These are phyloP conservation scores for Condylostylus longicornis DNA, from an alignment of 1,140 invertebrate species.

Conservation along the genomic window DNA sequence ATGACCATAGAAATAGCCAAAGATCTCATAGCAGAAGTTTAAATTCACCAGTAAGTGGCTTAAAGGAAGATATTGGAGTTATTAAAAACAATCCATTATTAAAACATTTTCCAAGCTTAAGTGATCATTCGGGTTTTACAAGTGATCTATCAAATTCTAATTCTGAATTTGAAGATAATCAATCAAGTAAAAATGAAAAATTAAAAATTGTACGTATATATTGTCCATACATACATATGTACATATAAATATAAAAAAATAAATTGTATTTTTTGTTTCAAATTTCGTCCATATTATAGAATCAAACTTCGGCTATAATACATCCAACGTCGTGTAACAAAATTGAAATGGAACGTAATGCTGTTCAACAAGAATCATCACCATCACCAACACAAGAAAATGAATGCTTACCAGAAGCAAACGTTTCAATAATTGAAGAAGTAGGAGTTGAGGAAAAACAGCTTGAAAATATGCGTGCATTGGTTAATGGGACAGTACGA, in stretches of 20 bases:
- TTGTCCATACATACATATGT: too few relatives aligned
- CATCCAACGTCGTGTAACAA: constrained; percentile 36
- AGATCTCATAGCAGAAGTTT: constrained; percentile 14
- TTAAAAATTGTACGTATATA: too few relatives aligned
- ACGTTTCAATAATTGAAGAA: constrained; percentile 69
- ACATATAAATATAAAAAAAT: background rate
- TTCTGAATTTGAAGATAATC: constrained; percentile 26
- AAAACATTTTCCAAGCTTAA: constrained; percentile 41
- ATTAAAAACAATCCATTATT: constrained; percentile 64
- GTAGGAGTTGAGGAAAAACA: constrained; percentile 46
- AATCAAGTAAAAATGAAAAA: constrained; percentile 16
- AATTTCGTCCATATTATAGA: constrained; percentile 30
- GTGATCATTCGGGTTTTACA: constrained; percentile 34
- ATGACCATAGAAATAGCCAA: constrained; percentile 14
- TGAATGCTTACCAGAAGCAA: constrained; percentile 63
- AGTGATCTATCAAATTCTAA: constrained; percentile 32
- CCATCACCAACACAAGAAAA: constrained; percentile 23
- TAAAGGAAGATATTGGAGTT: constrained; percentile 35
- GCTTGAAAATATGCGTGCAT: constrained; percentile 44
- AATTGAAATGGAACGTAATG: constrained; percentile 12
- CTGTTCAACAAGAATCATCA: constrained; percentile 5
- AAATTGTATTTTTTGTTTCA: background rate
- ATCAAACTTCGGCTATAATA: constrained; percentile 51
- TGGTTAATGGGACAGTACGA: constrained; percentile 45
- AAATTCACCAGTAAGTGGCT: constrained; percentile 9